Percentiles rank a stretch among this genome's conserved stretches.
Conservation (phyloP, 2,888 invertebrate genomes). For the Arctia plantaginis region DNA sequence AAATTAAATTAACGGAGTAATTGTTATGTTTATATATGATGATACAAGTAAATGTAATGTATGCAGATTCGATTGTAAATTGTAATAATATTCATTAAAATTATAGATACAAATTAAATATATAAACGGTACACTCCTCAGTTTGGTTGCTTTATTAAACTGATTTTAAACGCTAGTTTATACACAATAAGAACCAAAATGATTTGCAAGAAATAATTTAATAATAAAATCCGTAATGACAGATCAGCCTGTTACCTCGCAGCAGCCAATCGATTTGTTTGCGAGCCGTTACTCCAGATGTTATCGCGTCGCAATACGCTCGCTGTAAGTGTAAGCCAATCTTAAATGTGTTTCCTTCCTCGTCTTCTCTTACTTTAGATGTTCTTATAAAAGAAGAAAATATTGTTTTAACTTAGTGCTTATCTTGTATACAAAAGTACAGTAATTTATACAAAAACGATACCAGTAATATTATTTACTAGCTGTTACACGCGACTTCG, state of each 20-base stretch:
- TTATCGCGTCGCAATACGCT: slow-evolving; percentile 28
- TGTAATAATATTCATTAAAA: no score
- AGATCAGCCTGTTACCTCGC: slow-evolving; percentile 13
- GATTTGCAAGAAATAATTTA: neutral
- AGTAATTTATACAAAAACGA: neutral
- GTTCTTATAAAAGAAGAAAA: neutral
- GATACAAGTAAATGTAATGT: no score
- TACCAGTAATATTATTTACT: neutral
- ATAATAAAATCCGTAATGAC: neutral
- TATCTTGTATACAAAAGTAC: neutral
- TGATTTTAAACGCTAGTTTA: no score
- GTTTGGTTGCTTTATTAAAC: no score
- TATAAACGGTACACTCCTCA: no score
- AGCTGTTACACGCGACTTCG: no score
- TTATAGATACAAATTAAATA: no score
- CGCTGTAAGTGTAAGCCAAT: slow-evolving; percentile 20
- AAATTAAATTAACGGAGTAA: no score
- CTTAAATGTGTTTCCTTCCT: slow-evolving; percentile 27
- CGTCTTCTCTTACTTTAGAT: neutral
- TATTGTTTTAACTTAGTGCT: neutral
- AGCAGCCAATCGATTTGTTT: slow-evolving; percentile 26
- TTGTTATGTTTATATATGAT: no score
- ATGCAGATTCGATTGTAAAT: no score
- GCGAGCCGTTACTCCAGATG: slow-evolving; percentile 26
- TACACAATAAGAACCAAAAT: no score